Evolutionary conservation across 1,140 invertebrate genomes (phyloP).

Genomic region (Campoletis sonorensis): DNA sequence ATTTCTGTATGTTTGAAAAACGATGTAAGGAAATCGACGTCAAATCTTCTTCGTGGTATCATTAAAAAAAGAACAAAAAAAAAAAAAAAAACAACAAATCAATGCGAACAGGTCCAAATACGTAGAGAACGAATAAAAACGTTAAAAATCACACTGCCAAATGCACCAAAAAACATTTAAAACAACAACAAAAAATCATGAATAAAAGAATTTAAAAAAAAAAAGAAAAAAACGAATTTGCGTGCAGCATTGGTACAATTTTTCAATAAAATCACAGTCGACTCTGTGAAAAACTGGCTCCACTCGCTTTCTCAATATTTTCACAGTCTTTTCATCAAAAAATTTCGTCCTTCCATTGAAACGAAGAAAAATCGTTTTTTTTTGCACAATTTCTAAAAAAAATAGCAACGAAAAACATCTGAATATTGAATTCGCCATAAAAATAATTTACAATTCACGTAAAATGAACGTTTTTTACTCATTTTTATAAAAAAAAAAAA

Average conservation of each 20-base stretch:
- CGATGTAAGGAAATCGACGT: conserved; percentile 21
- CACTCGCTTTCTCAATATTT: conserved; percentile 10
- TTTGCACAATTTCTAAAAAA: too few species aligned
- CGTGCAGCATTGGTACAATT: conserved; percentile 43
- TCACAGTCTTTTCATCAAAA: background rate
- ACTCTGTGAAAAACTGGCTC: conserved; percentile 21
- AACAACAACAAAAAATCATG: background rate
- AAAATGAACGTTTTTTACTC: background rate
- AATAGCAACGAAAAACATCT: too few species aligned
- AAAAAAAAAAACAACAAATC: background rate
- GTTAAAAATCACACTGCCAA: conserved; percentile 64
- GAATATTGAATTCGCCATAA: too few species aligned
- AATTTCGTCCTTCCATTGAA: background rate
- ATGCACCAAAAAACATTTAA: conserved; percentile 42
- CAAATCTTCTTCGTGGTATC: conserved; percentile 19
- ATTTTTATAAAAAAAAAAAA: background rate
- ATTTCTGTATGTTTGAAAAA: background rate
- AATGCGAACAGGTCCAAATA: conserved; percentile 52
- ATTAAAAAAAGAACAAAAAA: conserved; percentile 32
- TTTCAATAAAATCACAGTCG: background rate
- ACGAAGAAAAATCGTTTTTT: background rate
- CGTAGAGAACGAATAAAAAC: conserved; percentile 44
- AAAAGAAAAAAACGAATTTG: too few species aligned
- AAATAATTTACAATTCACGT: too few species aligned
- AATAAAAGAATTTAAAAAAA: too few species aligned